Percentiles rank a stretch among this genome's conserved stretches.
Conservation (phyloP, 2,113 vertebrate species). For the Martes martes region DNA sequence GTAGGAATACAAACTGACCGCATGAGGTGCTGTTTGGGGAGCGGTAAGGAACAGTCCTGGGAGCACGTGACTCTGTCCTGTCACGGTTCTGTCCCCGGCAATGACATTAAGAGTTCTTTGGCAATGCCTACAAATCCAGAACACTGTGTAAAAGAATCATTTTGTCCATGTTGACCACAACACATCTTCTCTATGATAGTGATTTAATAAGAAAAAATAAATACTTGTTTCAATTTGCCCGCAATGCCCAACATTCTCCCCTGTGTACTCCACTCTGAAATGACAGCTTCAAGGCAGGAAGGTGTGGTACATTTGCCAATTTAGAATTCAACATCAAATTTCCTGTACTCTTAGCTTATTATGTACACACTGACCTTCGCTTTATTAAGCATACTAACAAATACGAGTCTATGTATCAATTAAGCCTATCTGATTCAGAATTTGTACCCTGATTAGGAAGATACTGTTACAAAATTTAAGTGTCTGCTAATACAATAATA, state of each 20-base stretch:
- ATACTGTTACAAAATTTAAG: not conserved
- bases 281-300: not conserved
- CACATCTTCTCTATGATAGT: not conserved
- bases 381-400: not conserved
- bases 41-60: rapidly evolving
- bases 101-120: not conserved
- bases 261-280: not conserved
- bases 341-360: not conserved
- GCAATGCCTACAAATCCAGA: rapidly evolving
- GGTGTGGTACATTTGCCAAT: too few relatives aligned
- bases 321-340: not conserved
- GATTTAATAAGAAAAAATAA: not conserved
- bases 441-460: not conserved
- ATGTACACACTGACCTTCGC: not conserved
- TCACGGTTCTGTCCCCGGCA: not conserved
- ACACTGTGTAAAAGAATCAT: not conserved
- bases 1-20: not conserved
- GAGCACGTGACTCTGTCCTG: too few relatives aligned
- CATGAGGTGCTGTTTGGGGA: rapidly evolving
- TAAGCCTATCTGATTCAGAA: not conserved
- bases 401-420: not conserved
- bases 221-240: rapidly evolving
- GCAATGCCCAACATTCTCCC: not conserved
- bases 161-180: not conserved
- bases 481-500: not conserved